Conservation (phyloP, 2,797 vertebrate genomes). For the Chelon labrosus region DNA sequence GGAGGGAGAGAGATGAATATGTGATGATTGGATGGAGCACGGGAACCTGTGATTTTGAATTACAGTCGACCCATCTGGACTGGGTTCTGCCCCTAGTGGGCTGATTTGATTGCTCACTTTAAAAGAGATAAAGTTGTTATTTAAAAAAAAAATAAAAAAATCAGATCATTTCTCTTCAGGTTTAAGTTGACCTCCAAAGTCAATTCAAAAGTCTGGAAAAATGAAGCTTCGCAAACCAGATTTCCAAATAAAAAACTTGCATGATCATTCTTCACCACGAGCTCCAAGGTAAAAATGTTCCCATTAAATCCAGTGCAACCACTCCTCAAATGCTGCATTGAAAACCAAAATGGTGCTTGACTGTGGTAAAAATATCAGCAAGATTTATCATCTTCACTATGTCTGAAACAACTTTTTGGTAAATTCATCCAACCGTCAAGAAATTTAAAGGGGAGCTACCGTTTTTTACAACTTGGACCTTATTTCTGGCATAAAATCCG, state of each 20-base stretch:
- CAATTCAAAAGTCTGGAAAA: not conserved
- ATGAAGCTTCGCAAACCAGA: not conserved
- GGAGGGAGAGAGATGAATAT: slow-evolving; percentile 54
- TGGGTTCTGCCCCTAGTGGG: not conserved
- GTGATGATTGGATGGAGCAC: slow-evolving; percentile 52
- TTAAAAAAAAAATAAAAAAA: not conserved
- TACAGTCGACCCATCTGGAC: slow-evolving; percentile 36
- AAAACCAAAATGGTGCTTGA: too few relatives aligned
- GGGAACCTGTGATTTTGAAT: slow-evolving; percentile 57
- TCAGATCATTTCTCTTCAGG: not conserved
- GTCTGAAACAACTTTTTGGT: not conserved
- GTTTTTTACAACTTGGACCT: too few relatives aligned
- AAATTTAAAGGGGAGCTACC: not conserved
- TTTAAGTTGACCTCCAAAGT: not conserved
- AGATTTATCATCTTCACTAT: not conserved
- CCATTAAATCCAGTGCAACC: slow-evolving; percentile 2
- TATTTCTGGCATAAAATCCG: too few relatives aligned
- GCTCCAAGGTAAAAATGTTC: not conserved
- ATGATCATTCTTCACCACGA: too few relatives aligned
- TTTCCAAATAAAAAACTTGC: not conserved
- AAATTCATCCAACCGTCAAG: not conserved
- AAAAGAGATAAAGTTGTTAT: slow-evolving; percentile 3
- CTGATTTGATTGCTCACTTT: slow-evolving; percentile 37
- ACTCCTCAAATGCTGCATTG: not conserved
- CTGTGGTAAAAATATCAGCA: not conserved